Evolutionary conservation across 2,888 invertebrate species (phyloP).

Genomic region (Oscheius sp.): DNA sequence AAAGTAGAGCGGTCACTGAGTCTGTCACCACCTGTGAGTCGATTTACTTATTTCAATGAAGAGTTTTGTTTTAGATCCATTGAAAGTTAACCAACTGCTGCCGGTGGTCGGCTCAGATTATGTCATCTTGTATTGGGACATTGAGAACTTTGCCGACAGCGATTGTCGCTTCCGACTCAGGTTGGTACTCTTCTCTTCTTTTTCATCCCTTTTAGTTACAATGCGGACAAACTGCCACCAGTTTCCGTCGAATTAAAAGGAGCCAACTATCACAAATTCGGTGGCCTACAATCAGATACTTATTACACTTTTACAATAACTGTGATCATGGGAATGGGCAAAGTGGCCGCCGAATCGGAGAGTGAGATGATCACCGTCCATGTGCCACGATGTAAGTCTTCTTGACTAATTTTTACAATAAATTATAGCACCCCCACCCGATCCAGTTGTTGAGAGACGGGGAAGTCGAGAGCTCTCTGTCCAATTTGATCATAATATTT

Average conservation of each 20-base stretch:
- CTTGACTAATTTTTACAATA: too few relatives aligned
- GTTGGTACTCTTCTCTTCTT: conserved; percentile 39
- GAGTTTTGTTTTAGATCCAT: conserved; percentile 61
- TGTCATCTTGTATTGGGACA: conserved; percentile 68
- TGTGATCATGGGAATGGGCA: conserved; percentile 68
- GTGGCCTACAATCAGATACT: conserved; percentile 63
- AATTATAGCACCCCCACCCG: conserved; percentile 24
- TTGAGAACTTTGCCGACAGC: conserved; percentile 71
- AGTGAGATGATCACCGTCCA: conserved; percentile 70
- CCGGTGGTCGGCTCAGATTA: conserved; percentile 70
- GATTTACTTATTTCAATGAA: neutral
- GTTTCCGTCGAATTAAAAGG: conserved; percentile 65
- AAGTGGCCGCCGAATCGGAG: conserved; percentile 67
- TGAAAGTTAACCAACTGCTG: conserved; percentile 68
- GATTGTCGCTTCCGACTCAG: conserved; percentile 67
- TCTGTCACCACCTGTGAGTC: conserved; percentile 69
- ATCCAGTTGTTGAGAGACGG: conserved; percentile 61
- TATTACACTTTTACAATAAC: conserved; percentile 72
- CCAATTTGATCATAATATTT: conserved; percentile 63
- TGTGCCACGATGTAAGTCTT: conserved; percentile 47
- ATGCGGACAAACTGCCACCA: conserved; percentile 51
- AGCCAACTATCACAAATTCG: conserved; percentile 62
- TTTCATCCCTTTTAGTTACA: conserved; percentile 43
- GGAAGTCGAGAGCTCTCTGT: conserved; percentile 68
- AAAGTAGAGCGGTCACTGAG: conserved; percentile 64